phyloP scores from a whole-genome alignment of 1,140 invertebrate species.

The Drosophila funebris region DNA sequence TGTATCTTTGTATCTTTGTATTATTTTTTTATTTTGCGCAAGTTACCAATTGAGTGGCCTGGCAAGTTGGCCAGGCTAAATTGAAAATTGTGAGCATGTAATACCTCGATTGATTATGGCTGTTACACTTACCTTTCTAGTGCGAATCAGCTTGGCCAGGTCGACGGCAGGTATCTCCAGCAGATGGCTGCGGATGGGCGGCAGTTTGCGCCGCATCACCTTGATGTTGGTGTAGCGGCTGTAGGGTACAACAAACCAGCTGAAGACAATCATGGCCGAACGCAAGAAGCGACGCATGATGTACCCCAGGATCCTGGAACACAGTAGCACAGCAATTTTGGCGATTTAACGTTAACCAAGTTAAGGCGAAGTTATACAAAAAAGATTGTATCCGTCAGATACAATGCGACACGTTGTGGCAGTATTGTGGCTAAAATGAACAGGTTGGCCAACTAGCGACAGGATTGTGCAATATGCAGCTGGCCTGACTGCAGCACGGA shows the following conservation, averaged over 20 bases:
- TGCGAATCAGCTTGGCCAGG: conserved; percentile 86
- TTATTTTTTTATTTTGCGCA: conserved; percentile 37
- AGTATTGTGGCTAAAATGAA: conserved; percentile 30
- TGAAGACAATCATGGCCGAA: conserved; percentile 83
- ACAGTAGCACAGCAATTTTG: conserved; percentile 84
- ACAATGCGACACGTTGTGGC: not conserved
- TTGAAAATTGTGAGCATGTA: conserved; percentile 5
- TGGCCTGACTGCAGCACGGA: conserved; percentile 34
- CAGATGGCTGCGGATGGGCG: conserved; percentile 86
- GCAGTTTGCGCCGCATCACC: conserved; percentile 86
- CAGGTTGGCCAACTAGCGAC: conserved; percentile 59
- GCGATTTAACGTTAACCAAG: conserved; percentile 55
- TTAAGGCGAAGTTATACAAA: too few species aligned
- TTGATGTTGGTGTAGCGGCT: conserved; percentile 86
- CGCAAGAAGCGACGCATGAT: conserved; percentile 83
- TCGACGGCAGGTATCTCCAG: conserved; percentile 86
- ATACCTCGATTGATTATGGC: not conserved
- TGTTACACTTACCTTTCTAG: conserved; percentile 85
- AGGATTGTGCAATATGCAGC: conserved; percentile 79
- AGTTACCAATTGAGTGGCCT: conserved; percentile 20
- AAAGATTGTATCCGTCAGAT: conserved; percentile 37
- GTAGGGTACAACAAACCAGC: conserved; percentile 83
- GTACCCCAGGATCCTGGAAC: conserved; percentile 84
- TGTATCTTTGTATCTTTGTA: too few species aligned
- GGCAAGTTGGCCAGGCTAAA: conserved; percentile 35